Conservation (phyloP, 2,113 vertebrate genomes). For the Gobio gobio region DNA sequence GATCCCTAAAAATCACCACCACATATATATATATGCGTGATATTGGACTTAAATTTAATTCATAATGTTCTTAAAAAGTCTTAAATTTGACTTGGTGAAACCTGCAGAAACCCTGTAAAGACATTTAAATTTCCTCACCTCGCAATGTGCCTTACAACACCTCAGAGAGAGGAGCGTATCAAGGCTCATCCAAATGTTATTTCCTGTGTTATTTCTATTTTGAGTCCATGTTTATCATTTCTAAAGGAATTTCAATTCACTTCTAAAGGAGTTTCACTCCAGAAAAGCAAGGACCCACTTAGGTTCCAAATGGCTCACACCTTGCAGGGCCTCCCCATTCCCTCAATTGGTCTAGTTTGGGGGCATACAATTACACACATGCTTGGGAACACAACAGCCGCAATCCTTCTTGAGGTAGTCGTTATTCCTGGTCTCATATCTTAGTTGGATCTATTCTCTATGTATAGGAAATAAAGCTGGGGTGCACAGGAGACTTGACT, state of each 20-base stretch:
- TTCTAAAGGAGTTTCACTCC: neutral
- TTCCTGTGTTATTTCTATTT: slow-evolving; percentile 28
- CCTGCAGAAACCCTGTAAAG: neutral
- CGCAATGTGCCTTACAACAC: neutral
- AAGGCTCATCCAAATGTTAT: neutral
- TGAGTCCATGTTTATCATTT: slow-evolving; percentile 16
- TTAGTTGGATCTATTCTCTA: neutral
- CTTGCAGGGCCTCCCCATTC: neutral
- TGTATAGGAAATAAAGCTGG: neutral
- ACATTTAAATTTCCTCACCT: neutral
- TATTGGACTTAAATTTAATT: too few species aligned
- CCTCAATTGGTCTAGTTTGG: neutral
- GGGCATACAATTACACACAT: neutral
- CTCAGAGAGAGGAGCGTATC: neutral
- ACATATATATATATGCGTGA: too few species aligned
- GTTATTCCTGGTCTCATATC: neutral
- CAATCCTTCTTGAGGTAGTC: neutral
- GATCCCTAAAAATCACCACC: too few species aligned
- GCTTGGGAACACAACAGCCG: neutral
- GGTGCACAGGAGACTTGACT: neutral
- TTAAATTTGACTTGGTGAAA: too few species aligned
- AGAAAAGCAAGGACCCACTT: neutral
- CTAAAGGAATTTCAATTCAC: slow-evolving; percentile 8
- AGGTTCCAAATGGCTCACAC: neutral
- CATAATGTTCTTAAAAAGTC: too few species aligned